These are phyloP conservation scores for Eptesicus fuscus DNA, from an alignment of 2,113 vertebrate species.

Conservation along the genomic window DNA sequence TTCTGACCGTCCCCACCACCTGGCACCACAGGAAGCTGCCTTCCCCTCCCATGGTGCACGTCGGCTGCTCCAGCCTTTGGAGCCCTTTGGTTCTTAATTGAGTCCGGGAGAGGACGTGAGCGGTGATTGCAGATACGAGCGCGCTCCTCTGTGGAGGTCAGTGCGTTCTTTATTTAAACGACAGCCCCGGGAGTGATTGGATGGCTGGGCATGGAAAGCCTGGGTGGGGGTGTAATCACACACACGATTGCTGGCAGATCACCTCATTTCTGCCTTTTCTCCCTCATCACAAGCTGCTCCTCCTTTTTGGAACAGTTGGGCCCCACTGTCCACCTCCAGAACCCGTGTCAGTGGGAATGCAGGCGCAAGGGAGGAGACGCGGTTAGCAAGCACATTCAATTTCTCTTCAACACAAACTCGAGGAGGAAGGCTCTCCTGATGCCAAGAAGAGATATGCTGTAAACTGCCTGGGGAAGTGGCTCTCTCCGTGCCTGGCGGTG, in stretches of 20 bases:
- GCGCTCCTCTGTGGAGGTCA: neutral
- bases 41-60: neutral
- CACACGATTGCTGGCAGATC: neutral
- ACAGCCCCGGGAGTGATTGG: neutral
- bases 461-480: neutral
- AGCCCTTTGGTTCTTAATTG: neutral
- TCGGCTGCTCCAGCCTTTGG: neutral
- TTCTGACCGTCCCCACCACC: constrained; percentile 22
- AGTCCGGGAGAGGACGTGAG: neutral
- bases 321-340: neutral
- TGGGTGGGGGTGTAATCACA: neutral
- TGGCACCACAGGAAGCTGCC: neutral
- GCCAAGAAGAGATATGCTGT: neutral
- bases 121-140: accelerated
- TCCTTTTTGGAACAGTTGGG: neutral
- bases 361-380: neutral
- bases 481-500: accelerated
- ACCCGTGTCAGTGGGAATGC: neutral
- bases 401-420: neutral
- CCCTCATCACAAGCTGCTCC: neutral
- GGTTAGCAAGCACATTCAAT: accelerated
- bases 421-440: neutral
- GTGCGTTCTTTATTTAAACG: neutral
- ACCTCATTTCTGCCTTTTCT: neutral
- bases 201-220: accelerated